Conservation (phyloP, 2,888 invertebrate species). For the Allacma fusca region DNA sequence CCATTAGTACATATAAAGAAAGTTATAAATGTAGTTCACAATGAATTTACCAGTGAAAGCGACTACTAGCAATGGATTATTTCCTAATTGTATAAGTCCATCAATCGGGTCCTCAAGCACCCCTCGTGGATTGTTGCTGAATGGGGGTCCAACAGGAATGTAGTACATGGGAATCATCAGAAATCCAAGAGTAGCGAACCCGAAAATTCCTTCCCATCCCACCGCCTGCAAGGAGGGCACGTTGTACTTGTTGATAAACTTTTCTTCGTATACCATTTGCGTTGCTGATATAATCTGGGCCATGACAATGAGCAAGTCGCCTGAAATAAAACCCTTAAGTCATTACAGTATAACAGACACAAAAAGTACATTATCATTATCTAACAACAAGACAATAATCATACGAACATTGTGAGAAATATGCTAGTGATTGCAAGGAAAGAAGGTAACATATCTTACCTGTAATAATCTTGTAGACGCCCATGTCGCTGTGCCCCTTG, state of each 20-base stretch:
- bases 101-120: conserved; percentile 86
- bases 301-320: conserved; percentile 70
- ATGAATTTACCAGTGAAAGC: conserved; percentile 73
- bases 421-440: no score
- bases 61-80: conserved; percentile 71
- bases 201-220: conserved; percentile 93
- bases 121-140: conserved; percentile 76
- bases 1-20: no score
- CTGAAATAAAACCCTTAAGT: no score
- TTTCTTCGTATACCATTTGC: conserved; percentile 96
- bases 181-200: conserved; percentile 71
- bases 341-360: no score
- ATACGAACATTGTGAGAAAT: not conserved
- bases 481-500: conserved; percentile 47
- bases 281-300: conserved; percentile 81
- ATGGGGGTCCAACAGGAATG: conserved; percentile 77
- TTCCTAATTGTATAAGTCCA: conserved; percentile 82
- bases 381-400: no score
- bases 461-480: conserved; percentile 58
- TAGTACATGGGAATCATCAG: conserved; percentile 83
- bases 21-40: conserved; percentile 14
- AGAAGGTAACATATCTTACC: no score
- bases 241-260: conserved; percentile 82
- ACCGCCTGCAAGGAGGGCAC: conserved; percentile 88
- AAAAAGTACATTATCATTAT: no score